Evolutionary conservation across 2,113 vertebrate genomes (phyloP).

Genomic region (Ciconia boyciana): DNA sequence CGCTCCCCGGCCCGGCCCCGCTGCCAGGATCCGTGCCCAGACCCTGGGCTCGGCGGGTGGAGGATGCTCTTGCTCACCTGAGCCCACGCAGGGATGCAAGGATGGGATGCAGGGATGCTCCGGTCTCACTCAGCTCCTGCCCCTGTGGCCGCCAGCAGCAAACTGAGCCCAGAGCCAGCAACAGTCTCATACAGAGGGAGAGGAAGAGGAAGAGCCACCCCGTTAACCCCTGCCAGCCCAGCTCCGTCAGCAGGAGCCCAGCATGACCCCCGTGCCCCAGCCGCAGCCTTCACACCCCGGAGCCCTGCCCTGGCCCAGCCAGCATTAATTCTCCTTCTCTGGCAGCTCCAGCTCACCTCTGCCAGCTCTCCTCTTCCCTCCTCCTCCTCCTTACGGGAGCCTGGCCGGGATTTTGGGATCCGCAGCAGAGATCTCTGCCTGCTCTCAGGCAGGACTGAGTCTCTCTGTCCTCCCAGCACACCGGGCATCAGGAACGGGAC

Average conservation of each 20-base stretch:
- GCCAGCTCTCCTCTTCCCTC: background rate
- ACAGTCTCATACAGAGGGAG: background rate
- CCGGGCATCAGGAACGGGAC: rapidly evolving
- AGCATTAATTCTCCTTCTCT: background rate
- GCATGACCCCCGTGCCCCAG: background rate
- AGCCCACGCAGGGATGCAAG: background rate
- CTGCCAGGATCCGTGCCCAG: background rate
- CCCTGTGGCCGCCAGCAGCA: background rate
- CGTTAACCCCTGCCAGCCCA: constrained; percentile 65
- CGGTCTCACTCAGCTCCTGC: background rate
- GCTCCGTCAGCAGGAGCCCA: background rate
- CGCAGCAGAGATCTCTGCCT: background rate
- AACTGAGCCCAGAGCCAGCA: background rate
- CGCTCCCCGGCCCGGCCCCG: background rate
- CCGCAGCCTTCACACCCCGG: background rate
- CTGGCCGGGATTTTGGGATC: background rate
- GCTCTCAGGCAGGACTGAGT: background rate
- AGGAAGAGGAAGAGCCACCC: constrained; percentile 65
- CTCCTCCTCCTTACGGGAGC: background rate
- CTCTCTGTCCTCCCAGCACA: background rate
- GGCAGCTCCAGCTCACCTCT: background rate
- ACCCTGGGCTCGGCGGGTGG: background rate
- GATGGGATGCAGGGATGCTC: background rate
- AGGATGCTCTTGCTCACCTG: background rate
- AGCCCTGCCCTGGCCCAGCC: background rate